Conservation (phyloP, 2,797 vertebrate genomes). For the Aselliscus stoliczkanus region DNA sequence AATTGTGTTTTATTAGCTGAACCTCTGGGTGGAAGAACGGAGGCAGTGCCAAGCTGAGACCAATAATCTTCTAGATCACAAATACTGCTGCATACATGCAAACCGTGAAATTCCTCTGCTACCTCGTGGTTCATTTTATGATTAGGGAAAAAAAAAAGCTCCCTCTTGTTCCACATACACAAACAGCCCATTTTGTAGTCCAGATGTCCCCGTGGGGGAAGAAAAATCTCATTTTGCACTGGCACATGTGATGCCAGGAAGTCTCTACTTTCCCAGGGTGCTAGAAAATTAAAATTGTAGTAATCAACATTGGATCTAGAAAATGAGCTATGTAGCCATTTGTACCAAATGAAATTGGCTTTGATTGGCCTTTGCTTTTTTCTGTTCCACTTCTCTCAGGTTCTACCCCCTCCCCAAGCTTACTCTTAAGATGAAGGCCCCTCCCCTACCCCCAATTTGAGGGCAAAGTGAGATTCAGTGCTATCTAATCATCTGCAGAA, state of each 20-base stretch:
- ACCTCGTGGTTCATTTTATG: conserved; percentile 43
- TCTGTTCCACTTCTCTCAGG: not conserved
- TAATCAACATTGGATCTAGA: conserved; percentile 56
- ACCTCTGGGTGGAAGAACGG: conserved; percentile 49
- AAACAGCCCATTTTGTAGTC: conserved; percentile 39
- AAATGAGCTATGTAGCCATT: conserved; percentile 47
- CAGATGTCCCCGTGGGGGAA: conserved; percentile 48
- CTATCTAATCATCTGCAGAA: not conserved
- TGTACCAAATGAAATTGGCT: conserved; percentile 42
- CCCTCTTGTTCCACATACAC: conserved; percentile 21
- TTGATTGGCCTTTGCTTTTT: not conserved
- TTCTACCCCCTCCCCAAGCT: not conserved
- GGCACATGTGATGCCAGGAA: conserved; percentile 53
- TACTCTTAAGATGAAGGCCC: not conserved
- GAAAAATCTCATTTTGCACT: conserved; percentile 63
- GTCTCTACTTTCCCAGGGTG: conserved; percentile 53
- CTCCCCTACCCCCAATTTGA: not conserved
- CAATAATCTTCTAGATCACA: conserved; percentile 46
- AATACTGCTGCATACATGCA: not conserved
- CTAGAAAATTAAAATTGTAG: conserved; percentile 65
- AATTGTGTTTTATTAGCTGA: conserved; percentile 57
- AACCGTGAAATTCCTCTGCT: not conserved
- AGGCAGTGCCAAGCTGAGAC: conserved; percentile 46
- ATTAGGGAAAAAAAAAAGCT: not conserved
- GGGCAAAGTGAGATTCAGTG: not conserved